Base-by-base conservation (phyloP, 2,113 vertebrate genomes). In the Odocoileus hemionus region DNA sequence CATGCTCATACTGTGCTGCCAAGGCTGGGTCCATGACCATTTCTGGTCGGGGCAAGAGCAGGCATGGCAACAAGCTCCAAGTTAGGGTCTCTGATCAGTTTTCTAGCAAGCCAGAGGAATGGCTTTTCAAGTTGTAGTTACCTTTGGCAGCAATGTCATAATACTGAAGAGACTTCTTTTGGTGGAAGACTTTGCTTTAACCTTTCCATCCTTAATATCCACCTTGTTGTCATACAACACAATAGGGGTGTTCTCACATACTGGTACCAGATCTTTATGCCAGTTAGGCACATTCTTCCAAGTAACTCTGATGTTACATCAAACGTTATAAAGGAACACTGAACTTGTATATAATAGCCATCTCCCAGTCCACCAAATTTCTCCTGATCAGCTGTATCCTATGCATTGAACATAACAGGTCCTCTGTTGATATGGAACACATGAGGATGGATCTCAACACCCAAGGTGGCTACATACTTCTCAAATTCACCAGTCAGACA, bases 271-370 rank as follows among this genome's bases (percentile, higher is more conserved):
- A 92, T 99, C 99, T 98, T 99, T 99, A 97, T 99, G 99, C 99
- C 99, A 99, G 94, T 99, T 99, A 9, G 99, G 99, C 97, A 99
- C 99, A 19, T 99, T 99, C 99, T 99, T 99, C 67, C 39, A 39
- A 74, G 70, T 0, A 76, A 26, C 12, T 76, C 39, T 26, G 12
- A 76, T 43, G 98, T 99, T 95, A 99, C 99, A 61, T 99, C 99
- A 91, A 99, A 99, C 99, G 99, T 99, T 95, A 99, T 99, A 98
- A 99, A 99, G 89, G 99, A 99, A 99, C 99, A 99, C 98, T 99
- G 99, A 99, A 99, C 99, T 99, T 50, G 25, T 45, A 28, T 78
- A 45, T 78, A 78, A 45, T 78, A 78, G 74, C 43, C 14, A 45
- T 45, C 14, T 78, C 74, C 13, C 43, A 78, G 25, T 45, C 74